phyloP scores from a whole-genome alignment of 2,113 vertebrate species.

The Corythaixoides concolor region DNA sequence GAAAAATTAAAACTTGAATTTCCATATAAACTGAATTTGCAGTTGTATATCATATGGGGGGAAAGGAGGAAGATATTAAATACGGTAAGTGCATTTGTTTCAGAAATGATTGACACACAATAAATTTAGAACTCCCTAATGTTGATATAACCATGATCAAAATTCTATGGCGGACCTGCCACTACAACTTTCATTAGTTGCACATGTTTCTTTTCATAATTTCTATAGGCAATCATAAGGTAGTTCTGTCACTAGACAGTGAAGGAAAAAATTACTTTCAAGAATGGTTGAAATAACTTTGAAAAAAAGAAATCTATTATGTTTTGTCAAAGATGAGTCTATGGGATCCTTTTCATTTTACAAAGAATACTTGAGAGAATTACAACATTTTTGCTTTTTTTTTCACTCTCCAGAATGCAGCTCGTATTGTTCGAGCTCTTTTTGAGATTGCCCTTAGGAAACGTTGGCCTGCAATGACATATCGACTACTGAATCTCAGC shows the following conservation, averaged over 20 bases:
- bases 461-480: conserved; percentile 95
- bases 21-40: not conserved
- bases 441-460: conserved; percentile 97
- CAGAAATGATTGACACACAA: not conserved
- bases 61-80: not conserved
- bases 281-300: not conserved
- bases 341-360: not conserved
- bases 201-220: not conserved
- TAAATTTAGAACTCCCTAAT: not conserved
- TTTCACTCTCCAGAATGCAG: conserved; percentile 85
- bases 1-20: not conserved
- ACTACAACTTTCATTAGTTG: not conserved
- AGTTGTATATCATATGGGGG: not conserved
- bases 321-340: not conserved
- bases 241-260: not conserved
- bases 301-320: not conserved
- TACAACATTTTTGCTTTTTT: not conserved
- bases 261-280: conserved; percentile 6
- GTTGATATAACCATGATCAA: not conserved
- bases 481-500: conserved; percentile 92
- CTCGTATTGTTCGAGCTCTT: conserved; percentile 93
- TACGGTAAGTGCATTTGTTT: not conserved
- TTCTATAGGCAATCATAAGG: not conserved
- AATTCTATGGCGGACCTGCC: not conserved
- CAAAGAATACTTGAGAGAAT: not conserved